Base-by-base conservation (phyloP, 2,888 invertebrate species). In the Apamea monoglypha region DNA sequence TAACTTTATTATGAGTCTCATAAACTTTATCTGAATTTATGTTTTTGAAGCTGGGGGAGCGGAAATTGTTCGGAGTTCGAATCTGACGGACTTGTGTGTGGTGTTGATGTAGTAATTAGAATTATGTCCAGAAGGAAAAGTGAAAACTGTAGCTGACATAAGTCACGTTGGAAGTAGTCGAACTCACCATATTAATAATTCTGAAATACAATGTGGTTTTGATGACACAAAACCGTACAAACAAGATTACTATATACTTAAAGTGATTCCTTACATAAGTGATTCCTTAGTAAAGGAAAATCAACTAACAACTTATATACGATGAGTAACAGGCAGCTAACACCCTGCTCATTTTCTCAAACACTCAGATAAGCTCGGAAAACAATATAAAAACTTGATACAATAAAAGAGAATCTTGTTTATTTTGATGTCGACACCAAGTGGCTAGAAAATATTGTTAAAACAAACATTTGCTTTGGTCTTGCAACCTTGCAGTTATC, bases 341-440 rank as follows among this genome's bases (percentile, higher is more conserved):
- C 44, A 76, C 50, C 21, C 61, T 32, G 66, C 32, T 73, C 47
- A 80, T 80, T 75, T 72, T 83, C 74, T 76, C 70, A 61, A 82
- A 74, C 76, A 83, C 53, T 63, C 90, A 89, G 91, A 91, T 92
- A 85, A 85, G 83, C 72, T 75, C 32, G 66, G 59, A 81, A 84
- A 81, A 87, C 76, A 87, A 87, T 83, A 86, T 69, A 84, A 89
- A 87, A 86, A 83, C 75, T 77, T 94, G 92, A 92, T 82, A 87
- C 78, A 81, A 75, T 84, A 87, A 87, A 86, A 85, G 87, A 87
- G 77, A 93, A 94, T 94, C 92, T 92, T 96, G 94, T 96, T 96
- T 96, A 94, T 94, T 94, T 93, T 95, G 95, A 95, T 96, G 96
- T 96, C 95, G 95, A 96, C 96, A 96, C 94, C 91, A 91, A 96